A percentile compares a stretch with the other conserved stretches of the same genome.
Evolutionary conservation across 2,888 invertebrate genomes (phyloP).

Genomic region (Diloba caeruleocephala): DNA sequence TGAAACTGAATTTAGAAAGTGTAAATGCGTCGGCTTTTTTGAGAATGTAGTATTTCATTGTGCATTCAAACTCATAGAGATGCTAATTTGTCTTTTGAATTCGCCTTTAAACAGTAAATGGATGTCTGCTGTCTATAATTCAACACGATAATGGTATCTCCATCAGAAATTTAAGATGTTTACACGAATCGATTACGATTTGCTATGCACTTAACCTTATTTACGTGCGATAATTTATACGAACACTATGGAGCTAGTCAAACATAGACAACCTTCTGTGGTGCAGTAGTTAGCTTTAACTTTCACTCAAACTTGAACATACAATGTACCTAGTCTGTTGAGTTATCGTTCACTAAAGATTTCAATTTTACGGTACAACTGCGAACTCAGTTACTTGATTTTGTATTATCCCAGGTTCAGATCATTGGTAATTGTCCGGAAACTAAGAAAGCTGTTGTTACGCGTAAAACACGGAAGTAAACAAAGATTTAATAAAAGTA

Average conservation of each 20-base stretch:
- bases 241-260: conserved; percentile 51
- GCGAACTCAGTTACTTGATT: conserved; percentile 4
- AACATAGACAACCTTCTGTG: conserved; percentile 44
- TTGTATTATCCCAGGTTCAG: not conserved
- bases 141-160: not conserved
- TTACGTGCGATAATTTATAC: conserved; percentile 9
- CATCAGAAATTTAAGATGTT: not conserved
- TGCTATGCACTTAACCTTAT: conserved; percentile 10
- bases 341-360: conserved; percentile 14
- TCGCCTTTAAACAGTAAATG: not conserved
- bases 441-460: conserved; percentile 11
- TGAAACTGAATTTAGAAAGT: conserved; percentile 31
- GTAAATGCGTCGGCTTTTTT: not conserved
- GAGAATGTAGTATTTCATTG: too few species aligned
- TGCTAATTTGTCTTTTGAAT: conserved; percentile 6
- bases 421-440: conserved; percentile 2
- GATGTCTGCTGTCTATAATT: not conserved
- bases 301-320: conserved; percentile 52
- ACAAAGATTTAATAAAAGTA: conserved; percentile 37
- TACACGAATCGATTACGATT: conserved; percentile 1
- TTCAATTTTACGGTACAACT: conserved; percentile 17
- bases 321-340: conserved; percentile 27
- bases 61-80: not conserved
- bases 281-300: conserved; percentile 44
- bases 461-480: conserved; percentile 5